phyloP scores from a whole-genome alignment of 2,797 vertebrate species.

The Tadarida brasiliensis region DNA sequence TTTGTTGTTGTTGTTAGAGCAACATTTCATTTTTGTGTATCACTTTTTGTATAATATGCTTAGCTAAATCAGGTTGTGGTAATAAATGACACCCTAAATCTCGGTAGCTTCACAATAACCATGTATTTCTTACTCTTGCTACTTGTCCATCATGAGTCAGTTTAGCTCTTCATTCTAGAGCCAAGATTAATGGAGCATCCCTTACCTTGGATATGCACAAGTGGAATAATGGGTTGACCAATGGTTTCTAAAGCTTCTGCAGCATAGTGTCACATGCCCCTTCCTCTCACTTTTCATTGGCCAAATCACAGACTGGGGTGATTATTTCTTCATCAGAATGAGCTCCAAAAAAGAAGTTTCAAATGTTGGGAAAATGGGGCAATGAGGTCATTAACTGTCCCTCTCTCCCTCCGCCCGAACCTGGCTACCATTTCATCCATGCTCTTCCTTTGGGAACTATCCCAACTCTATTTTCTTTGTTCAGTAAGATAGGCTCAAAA shows the following conservation, averaged over 20 bases:
- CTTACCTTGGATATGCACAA: neutral
- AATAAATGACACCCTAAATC: neutral
- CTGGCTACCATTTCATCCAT: neutral
- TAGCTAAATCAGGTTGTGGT: neutral
- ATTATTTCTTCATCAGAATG: neutral
- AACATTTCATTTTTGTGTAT: neutral
- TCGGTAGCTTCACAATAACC: neutral
- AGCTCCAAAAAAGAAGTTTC: neutral
- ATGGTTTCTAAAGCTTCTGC: neutral
- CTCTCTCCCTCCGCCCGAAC: accelerated
- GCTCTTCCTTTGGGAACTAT: neutral
- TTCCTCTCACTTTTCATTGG: neutral
- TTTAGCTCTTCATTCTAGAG: neutral
- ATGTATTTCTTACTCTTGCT: neutral
- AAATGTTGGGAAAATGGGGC: neutral
- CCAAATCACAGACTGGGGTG: neutral
- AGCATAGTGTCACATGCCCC: neutral
- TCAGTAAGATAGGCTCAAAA: neutral
- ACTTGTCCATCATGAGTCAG: neutral
- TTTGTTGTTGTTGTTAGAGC: neutral
- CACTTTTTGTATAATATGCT: neutral
- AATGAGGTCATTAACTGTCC: neutral
- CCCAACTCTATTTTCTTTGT: neutral
- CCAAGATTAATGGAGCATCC: neutral
- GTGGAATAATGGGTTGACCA: neutral